phyloP scores from a whole-genome alignment of 2,113 vertebrate species.

The Rhodinocichla rosea region DNA sequence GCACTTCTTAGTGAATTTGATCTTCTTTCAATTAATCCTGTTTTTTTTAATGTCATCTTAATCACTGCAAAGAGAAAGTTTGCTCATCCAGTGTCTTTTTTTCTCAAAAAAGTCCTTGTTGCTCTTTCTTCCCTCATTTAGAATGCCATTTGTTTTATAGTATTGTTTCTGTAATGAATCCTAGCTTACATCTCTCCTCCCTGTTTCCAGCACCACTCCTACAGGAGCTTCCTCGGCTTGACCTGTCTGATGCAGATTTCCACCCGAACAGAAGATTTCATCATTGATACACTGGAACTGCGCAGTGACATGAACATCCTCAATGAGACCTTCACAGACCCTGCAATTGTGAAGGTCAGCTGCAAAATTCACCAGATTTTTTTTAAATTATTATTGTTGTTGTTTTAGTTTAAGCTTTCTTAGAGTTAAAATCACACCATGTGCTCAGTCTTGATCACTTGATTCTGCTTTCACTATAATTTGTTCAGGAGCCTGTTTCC shows the following conservation, averaged over 20 bases:
- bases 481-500: not conserved
- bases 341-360: conserved; percentile 89
- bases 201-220: conserved; percentile 88
- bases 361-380: not conserved
- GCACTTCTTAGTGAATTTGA: not conserved
- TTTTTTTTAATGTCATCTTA: not conserved
- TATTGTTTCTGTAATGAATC: not conserved
- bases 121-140: not conserved
- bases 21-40: not conserved
- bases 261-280: conserved; percentile 90
- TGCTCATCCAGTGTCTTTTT: not conserved
- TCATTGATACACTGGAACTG: conserved; percentile 90
- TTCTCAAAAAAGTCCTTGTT: not conserved
- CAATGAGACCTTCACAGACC: conserved; percentile 93
- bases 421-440: not conserved
- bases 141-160: not conserved
- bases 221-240: conserved; percentile 92
- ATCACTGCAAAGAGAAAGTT: not conserved
- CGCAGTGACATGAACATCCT: conserved; percentile 89
- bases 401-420: not conserved
- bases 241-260: conserved; percentile 97
- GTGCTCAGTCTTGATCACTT: not conserved
- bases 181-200: not conserved
- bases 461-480: not conserved
- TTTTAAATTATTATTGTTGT: accelerated